Conservation (phyloP, 2,888 invertebrate species). For the Lutraria lutraria region DNA sequence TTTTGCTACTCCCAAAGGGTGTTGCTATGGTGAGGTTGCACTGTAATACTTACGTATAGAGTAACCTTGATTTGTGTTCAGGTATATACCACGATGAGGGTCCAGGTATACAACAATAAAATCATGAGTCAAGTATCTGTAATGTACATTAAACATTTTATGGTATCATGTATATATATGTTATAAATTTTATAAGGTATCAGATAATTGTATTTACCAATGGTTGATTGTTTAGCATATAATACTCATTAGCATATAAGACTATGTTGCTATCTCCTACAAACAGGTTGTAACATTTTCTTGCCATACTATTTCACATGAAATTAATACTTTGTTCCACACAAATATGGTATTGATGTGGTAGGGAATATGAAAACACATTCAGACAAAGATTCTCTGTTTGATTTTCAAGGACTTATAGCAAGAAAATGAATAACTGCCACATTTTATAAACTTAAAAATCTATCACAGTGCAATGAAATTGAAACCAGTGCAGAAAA, state of each 20-base stretch:
- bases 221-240: neutral
- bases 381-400: too few species aligned
- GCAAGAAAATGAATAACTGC: too few species aligned
- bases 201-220: neutral
- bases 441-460: too few species aligned
- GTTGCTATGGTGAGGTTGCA: neutral
- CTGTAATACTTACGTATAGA: conserved; percentile 74
- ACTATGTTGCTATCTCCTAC: neutral
- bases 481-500: too few species aligned
- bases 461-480: too few species aligned
- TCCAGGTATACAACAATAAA: conserved; percentile 76
- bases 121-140: conserved; percentile 75
- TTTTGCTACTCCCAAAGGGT: too few species aligned
- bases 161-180: neutral
- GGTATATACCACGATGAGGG: conserved; percentile 67
- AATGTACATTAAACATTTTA: conserved; percentile 34
- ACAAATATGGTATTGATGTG: too few species aligned
- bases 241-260: neutral
- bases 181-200: neutral
- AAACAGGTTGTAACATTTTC: neutral
- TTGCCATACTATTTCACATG: neutral
- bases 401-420: too few species aligned
- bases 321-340: neutral
- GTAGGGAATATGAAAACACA: too few species aligned
- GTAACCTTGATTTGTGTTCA: conserved; percentile 78